Conservation (phyloP, 2,888 invertebrate genomes). For the Chesias legatella region DNA sequence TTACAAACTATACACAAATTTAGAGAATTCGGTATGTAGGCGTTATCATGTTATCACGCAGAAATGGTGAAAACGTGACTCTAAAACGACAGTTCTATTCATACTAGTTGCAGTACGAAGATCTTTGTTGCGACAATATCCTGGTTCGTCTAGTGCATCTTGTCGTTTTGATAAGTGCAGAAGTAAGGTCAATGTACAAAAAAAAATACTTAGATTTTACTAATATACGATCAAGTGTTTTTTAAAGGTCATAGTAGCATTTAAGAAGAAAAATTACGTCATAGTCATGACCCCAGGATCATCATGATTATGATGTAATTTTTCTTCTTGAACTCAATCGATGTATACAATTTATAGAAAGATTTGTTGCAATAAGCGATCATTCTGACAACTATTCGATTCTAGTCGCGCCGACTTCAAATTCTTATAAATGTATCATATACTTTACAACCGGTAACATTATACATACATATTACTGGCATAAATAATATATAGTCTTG, state of each 20-base stretch:
- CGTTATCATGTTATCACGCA: background rate
- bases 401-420: slow-evolving; percentile 40
- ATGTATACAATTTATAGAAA: too few species aligned
- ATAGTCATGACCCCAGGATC: slow-evolving; percentile 41
- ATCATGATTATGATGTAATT: slow-evolving; percentile 31
- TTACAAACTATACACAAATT: slow-evolving; percentile 8
- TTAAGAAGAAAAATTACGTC: slow-evolving; percentile 50
- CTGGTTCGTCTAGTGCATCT: slow-evolving; percentile 11
- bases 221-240: slow-evolving; percentile 37
- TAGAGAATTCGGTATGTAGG: background rate
- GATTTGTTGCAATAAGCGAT: slow-evolving; percentile 17
- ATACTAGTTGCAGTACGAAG: slow-evolving; percentile 10
- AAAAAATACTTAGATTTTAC: slow-evolving; percentile 23
- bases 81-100: slow-evolving; percentile 5
- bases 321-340: slow-evolving; percentile 31
- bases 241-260: slow-evolving; percentile 46
- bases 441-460: slow-evolving; percentile 12
- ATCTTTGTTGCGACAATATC: slow-evolving; percentile 14
- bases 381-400: slow-evolving; percentile 66
- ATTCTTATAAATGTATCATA: slow-evolving; percentile 24
- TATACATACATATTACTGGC: slow-evolving; percentile 21
- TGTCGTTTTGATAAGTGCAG: slow-evolving; percentile 5
- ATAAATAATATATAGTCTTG: background rate
- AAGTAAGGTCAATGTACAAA: slow-evolving; percentile 4
- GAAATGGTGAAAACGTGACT: slow-evolving; percentile 18